Conservation (phyloP, 2,888 invertebrate species). For the Cetonia aurata region DNA sequence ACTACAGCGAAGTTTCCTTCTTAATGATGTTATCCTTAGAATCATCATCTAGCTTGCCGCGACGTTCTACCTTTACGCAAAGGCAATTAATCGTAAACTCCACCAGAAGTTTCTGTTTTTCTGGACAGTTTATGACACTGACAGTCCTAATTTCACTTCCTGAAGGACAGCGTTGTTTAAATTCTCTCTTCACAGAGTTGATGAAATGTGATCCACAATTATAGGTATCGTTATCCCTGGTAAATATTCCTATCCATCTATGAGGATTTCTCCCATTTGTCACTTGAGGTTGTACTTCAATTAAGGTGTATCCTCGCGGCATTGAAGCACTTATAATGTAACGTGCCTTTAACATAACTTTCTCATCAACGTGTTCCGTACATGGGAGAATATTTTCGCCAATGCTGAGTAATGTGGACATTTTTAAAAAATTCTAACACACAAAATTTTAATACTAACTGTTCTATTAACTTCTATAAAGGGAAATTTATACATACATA, state of each 20-base stretch:
- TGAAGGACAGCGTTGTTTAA: constrained; percentile 1
- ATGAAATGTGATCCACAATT: neutral
- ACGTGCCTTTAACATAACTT: neutral
- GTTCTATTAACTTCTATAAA: no score
- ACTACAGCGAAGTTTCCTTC: no score
- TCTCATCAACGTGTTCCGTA: neutral
- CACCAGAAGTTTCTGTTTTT: neutral
- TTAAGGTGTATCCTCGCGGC: neutral
- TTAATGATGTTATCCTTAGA: no score
- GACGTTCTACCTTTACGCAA: no score
- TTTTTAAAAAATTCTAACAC: no score
- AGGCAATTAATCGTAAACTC: constrained; percentile 9
- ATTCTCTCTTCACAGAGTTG: neutral
- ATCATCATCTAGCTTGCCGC: no score
- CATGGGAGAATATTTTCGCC: neutral
- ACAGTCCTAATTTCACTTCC: neutral
- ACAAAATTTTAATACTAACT: no score
- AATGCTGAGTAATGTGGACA: no score
- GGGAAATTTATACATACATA: no score
- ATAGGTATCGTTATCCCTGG: neutral
- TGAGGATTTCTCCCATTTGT: neutral
- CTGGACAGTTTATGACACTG: neutral
- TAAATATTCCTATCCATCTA: constrained; percentile 8
- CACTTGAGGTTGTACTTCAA: neutral
- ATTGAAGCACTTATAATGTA: neutral